A percentile compares a stretch with the other conserved stretches of the same genome.
These are phyloP conservation scores for Leptinotarsa lineolata DNA, from an alignment of 1,140 invertebrate genomes.

Conservation along the genomic window DNA sequence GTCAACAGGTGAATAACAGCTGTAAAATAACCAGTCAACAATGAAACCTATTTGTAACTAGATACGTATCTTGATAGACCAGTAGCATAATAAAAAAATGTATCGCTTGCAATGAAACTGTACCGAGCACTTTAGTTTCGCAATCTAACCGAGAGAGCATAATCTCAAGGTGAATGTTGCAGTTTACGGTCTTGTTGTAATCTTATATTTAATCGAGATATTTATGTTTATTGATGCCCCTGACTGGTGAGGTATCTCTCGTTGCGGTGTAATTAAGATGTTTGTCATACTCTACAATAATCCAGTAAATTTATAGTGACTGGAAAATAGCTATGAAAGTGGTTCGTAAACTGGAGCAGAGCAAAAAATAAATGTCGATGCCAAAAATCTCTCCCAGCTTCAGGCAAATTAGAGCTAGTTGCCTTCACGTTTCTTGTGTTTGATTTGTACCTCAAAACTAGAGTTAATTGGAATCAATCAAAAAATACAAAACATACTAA, in stretches of 20 bases:
- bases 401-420: no score
- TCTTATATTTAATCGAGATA: neutral
- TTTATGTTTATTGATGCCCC: neutral
- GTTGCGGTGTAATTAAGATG: neutral
- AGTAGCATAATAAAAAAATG: neutral
- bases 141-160: neutral
- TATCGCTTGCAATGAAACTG: neutral
- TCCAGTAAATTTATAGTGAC: no score
- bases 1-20: neutral
- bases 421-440: no score
- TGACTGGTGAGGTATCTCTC: neutral
- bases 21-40: neutral
- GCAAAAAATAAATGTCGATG: no score
- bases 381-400: no score
- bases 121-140: neutral
- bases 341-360: no score
- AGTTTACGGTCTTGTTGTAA: neutral
- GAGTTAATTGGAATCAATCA: no score
- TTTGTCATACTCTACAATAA: no score
- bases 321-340: no score
- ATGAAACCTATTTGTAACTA: neutral
- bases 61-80: neutral
- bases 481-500: no score
- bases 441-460: no score
- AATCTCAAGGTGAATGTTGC: conserved; percentile 8